Evolutionary conservation across 2,888 invertebrate species (phyloP), one percentile per base, ranked within the genome.

Genomic region (Archaeoteleia sp.): DNA sequence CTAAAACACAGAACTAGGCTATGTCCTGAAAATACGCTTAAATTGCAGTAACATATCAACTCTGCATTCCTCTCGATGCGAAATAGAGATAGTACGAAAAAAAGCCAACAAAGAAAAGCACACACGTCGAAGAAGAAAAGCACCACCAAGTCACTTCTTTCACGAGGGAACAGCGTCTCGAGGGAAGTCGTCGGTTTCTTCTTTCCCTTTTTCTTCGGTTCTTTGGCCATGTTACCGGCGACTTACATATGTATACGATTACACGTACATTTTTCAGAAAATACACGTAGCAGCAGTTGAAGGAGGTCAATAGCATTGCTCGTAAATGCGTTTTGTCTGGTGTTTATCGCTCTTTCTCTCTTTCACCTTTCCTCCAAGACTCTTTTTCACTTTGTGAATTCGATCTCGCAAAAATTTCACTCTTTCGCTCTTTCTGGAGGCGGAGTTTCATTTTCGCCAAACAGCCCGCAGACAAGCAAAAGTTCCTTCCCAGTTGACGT

Each of bases 231-330:
- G 42, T 48, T 62, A 55, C 46, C 40, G 23, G 23, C 34, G 40
- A 29, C 61, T 54, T 67, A 62, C 57, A 62, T 58, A 67, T 67
- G 67, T 57, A 62, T 58, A 58, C 62, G 53, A 62, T 62, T 62
- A 53, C 62, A 42, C 53, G 32, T 51, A 20, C 2, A 34, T 67
- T 51, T 58, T 67, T 67, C 15, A 20, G 29, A n/a, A 40, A 20
- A 32, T 23, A 23, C 35, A 39, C 46, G 46, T 49, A 45, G 15
- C 25, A 10, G 9, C 49, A 32, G 34, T 30, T 20, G 30, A 49
- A 30, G 20, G 32, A 55, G 58, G 62, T 54, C 62, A 67, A 62
- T 48, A 53, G 43, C 57, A 34, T 39, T 35, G 45, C 30, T 32
- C 17, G 49, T 48, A 60, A 66, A 46, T 40, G 46, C 37, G n/a